Evolutionary conservation across 2,113 vertebrate species (phyloP).

Genomic region (Phalacrocorax carbo): DNA sequence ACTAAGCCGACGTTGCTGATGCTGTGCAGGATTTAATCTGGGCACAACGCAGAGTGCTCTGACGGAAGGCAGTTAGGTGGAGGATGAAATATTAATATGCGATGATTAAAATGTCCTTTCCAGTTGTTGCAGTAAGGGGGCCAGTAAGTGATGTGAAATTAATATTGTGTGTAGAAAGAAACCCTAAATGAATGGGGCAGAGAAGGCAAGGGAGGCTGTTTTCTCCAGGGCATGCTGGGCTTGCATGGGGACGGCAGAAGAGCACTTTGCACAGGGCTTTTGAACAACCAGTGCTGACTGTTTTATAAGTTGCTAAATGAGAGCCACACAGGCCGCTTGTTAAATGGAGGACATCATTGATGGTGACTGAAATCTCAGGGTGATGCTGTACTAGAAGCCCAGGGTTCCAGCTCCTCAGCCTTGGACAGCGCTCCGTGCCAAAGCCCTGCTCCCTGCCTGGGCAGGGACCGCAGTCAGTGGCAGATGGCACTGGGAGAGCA

Average conservation of each 20-base stretch:
- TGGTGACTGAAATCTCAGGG: neutral
- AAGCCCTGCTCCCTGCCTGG: neutral
- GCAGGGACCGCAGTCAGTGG: neutral
- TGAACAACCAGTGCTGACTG: neutral
- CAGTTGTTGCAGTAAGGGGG: neutral
- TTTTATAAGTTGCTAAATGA: neutral
- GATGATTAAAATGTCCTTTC: neutral
- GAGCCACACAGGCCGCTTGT: neutral
- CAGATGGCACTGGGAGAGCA: neutral
- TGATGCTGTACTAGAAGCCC: neutral
- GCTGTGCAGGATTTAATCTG: neutral
- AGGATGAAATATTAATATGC: neutral
- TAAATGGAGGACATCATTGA: neutral
- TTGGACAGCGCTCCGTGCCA: neutral
- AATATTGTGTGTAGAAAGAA: neutral
- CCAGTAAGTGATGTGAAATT: neutral
- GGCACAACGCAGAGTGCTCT: neutral
- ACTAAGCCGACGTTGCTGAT: neutral
- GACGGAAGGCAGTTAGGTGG: neutral
- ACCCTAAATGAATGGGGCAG: neutral
- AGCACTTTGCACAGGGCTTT: neutral
- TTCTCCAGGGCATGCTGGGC: neutral
- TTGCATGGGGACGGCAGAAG: neutral
- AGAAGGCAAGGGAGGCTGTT: neutral
- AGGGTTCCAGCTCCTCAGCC: neutral